Evolutionary conservation across 2,113 vertebrate genomes (phyloP).

Genomic region (Dicerorhinus sumatrensis): DNA sequence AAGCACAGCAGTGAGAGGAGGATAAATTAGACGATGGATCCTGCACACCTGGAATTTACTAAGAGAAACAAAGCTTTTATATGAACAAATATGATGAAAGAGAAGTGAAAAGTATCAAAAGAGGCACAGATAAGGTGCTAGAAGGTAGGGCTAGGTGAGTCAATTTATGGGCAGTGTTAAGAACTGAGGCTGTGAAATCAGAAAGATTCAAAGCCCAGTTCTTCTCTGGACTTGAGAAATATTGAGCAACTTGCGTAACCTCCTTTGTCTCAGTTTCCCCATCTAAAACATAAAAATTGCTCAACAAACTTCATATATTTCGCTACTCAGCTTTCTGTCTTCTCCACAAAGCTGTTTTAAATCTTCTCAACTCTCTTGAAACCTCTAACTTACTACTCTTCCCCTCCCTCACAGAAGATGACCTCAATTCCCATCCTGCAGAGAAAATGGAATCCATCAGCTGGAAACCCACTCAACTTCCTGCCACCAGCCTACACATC

Average conservation of each 20-base stretch:
- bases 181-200: neutral
- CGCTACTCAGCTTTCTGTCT: neutral
- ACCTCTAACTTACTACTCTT: neutral
- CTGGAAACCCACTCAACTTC: slow-evolving; percentile 57
- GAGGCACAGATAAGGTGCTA: neutral
- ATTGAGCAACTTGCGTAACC: neutral
- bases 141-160: neutral
- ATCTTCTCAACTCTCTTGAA: slow-evolving; percentile 51
- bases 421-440: slow-evolving; percentile 23
- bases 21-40: neutral
- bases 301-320: neutral
- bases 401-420: neutral
- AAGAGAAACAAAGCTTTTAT: neutral
- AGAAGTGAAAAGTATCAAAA: neutral
- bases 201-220: neutral
- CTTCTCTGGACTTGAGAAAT: neutral
- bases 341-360: slow-evolving; percentile 64
- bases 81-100: neutral
- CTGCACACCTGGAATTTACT: neutral
- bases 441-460: slow-evolving; percentile 40
- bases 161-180: neutral
- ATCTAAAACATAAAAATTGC: neutral
- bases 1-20: neutral
- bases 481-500: slow-evolving; percentile 25
- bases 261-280: neutral